Evolutionary conservation across 2,888 invertebrate species (phyloP), one percentile per base, ranked within the genome.

Genomic region (Strigamia transsilvanica): DNA sequence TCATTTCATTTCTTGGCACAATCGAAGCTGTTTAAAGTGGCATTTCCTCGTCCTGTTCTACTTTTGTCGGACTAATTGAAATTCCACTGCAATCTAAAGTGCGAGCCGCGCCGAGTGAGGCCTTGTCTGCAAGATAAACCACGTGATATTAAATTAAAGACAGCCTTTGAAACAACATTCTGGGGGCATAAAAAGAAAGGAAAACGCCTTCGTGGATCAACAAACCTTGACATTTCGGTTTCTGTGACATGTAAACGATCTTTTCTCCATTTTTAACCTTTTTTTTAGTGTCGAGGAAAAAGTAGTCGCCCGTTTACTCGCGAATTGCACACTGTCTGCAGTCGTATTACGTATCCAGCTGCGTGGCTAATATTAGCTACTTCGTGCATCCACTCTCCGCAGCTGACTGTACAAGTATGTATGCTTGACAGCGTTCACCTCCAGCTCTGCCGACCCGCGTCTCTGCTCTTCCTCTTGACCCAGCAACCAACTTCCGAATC

Each of bases 41-140:
- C 61, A 66, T 66, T 66, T 66, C 61, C 61, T 66, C 61, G 61
- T 66, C 61, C 61, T 66, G 61, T 66, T 66, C 61, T 18, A 66
- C 61, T 66, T 66, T 23, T 23, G 12, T 21, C 61, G 61, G 21
- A 23, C 61, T 66, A 66, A 66, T 66, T 66, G 61, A 66, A 66
- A 23, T 23, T 66, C 61, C 61, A 66, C 3, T 66, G 61, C 61
- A 66, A 66, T 66, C 61, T n/a, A 21, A 21, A 66, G 61, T 23
- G 61, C 61, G 21, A 27, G 27, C 27, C 27, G 27, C 6, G 61
- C 18, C n/a, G n/a, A n/a, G 61, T 21, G 18, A 23, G 61, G 23
- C 23, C 61, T 66, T 66, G 61, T 21, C 21, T n/a, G 21, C 13
- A 0, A 21, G 61, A 66, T 66, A 23, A 66, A 66, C 21, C 23